Conservation (phyloP, 2,888 invertebrate genomes). For the Callyntrura sp. region DNA sequence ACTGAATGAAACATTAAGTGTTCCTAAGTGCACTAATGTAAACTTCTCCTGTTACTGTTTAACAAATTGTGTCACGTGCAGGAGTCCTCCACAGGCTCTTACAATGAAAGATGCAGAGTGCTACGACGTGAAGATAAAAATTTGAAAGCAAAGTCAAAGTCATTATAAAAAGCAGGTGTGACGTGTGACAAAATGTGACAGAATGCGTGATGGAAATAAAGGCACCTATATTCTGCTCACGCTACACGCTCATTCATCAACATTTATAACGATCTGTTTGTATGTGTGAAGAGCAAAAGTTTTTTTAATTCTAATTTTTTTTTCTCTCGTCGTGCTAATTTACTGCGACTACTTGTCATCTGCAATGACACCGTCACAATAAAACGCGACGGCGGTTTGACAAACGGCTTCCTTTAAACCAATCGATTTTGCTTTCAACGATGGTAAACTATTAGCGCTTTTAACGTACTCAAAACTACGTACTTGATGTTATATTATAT, state of each 20-base stretch:
- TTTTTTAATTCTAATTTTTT: neutral
- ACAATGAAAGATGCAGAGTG: neutral
- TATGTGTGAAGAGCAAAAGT: neutral
- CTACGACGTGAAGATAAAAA: neutral
- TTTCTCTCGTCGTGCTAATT: neutral
- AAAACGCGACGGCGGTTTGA: constrained; percentile 7
- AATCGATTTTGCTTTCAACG: constrained; percentile 14
- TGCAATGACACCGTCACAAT: constrained; percentile 14
- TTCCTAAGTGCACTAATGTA: neutral
- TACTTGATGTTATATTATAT: neutral
- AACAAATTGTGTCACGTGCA: neutral
- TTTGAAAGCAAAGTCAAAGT: neutral
- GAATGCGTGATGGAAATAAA: constrained; percentile 58
- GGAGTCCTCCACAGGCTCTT: neutral
- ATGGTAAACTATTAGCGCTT: neutral
- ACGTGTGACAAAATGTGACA: constrained; percentile 62
- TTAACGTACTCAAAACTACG: neutral
- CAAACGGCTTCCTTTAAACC: constrained; percentile 61
- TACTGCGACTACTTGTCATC: constrained; percentile 9
- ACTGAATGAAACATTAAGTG: constrained; percentile 15
- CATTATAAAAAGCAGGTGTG: constrained; percentile 40
- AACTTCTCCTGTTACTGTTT: constrained; percentile 36
- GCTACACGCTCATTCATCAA: neutral
- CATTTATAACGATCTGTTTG: neutral
- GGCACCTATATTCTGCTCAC: neutral